These are phyloP conservation scores for Helicoverpa assulta DNA, from an alignment of 2,888 invertebrate genomes.

Conservation along the genomic window DNA sequence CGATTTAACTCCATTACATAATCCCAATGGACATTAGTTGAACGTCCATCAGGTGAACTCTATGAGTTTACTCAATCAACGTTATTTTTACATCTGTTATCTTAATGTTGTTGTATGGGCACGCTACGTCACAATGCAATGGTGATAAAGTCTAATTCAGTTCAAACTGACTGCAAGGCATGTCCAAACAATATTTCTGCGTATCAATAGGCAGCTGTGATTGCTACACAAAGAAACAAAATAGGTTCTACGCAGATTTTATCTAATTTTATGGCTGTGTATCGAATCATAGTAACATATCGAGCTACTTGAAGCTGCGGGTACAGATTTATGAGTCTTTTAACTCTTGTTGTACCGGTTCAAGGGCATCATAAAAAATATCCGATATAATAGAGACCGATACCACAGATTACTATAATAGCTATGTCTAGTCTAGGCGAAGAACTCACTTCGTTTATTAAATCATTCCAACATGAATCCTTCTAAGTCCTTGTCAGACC, in stretches of 20 bases:
- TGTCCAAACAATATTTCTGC: neutral
- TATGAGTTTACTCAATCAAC: neutral
- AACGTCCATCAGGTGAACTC: neutral
- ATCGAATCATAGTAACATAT: conserved; percentile 23
- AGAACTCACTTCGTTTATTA: no score
- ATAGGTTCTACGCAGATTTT: neutral
- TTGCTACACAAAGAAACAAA: conserved; percentile 12
- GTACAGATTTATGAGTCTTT: conserved; percentile 18
- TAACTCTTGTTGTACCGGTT: conserved; percentile 11
- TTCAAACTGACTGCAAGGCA: neutral
- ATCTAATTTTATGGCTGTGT: conserved; percentile 21
- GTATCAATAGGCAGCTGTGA: conserved; percentile 4
- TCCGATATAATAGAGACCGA: neutral
- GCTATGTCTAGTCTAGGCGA: no score
- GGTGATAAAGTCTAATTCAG: neutral
- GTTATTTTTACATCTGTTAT: neutral
- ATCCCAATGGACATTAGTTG: neutral
- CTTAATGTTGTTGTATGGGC: neutral
- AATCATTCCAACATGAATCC: no score
- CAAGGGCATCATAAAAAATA: conserved; percentile 1
- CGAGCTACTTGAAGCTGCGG: neutral
- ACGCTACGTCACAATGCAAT: neutral
- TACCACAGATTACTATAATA: neutral
- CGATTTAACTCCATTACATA: neutral
- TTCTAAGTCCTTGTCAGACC: neutral